Conservation (phyloP, 2,888 invertebrate genomes). For the Drosophila neonasuta region DNA sequence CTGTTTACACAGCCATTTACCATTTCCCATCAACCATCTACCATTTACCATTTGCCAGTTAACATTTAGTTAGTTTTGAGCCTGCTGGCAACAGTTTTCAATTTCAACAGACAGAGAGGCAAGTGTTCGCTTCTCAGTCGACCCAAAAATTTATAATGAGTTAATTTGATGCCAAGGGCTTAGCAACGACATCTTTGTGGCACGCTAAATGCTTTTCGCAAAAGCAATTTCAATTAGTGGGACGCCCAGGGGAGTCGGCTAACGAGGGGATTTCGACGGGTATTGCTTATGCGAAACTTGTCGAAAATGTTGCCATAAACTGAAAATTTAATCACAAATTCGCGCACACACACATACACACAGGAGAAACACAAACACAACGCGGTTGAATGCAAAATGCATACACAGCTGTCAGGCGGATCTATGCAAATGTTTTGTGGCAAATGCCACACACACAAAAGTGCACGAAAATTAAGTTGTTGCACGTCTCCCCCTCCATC, state of each 20-base stretch:
- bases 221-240: conserved; percentile 75
- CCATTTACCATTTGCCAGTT: conserved; percentile 18
- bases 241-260: conserved; percentile 21
- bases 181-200: conserved; percentile 62
- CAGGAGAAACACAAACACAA: background rate
- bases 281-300: conserved; percentile 47
- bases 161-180: conserved; percentile 65
- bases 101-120: too few species aligned
- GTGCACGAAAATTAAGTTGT: conserved; percentile 59
- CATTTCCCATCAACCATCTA: conserved; percentile 1
- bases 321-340: conserved; percentile 65
- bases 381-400: conserved; percentile 23
- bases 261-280: background rate
- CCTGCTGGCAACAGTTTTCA: conserved; percentile 55
- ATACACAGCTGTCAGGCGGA: conserved; percentile 14
- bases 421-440: conserved; percentile 48
- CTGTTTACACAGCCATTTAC: conserved; percentile 64
- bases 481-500: background rate
- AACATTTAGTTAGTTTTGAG: conserved; percentile 42
- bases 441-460: conserved; percentile 47
- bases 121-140: conserved; percentile 35
- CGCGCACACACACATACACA: conserved; percentile 36
- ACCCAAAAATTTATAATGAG: conserved; percentile 70
- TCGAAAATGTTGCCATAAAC: conserved; percentile 59
- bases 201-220: conserved; percentile 59